Evolutionary conservation across 2,113 vertebrate genomes (phyloP).

Genomic region (Lamprotornis superbus): DNA sequence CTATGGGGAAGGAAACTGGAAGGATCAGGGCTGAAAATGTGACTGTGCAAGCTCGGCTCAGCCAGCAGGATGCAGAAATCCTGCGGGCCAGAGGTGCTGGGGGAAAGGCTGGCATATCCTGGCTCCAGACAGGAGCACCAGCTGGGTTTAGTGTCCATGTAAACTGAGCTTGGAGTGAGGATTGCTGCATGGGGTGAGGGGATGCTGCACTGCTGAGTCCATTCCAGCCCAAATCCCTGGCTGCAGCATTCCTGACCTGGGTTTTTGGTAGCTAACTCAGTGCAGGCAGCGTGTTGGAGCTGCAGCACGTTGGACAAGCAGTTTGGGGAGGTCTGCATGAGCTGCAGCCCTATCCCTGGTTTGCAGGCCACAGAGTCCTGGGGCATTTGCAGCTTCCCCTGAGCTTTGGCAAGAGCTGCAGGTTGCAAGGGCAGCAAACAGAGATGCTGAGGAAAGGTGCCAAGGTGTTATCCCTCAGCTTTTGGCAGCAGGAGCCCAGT

Average conservation of each 20-base stretch:
- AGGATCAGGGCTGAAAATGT: constrained; percentile 57
- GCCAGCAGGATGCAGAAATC: background rate
- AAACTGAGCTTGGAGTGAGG: background rate
- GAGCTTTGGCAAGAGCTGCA: background rate
- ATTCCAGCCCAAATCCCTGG: background rate
- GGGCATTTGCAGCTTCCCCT: background rate
- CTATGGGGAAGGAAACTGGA: constrained; percentile 65
- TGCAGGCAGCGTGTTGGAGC: background rate
- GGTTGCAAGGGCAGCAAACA: background rate
- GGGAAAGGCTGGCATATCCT: background rate
- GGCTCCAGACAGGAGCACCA: background rate
- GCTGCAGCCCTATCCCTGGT: background rate
- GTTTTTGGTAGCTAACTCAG: background rate
- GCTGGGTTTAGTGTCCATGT: background rate
- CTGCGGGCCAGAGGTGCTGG: background rate
- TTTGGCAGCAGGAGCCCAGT: background rate
- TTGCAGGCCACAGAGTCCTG: background rate
- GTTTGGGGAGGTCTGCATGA: background rate
- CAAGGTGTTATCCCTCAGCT: background rate
- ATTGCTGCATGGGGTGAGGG: background rate
- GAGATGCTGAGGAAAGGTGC: background rate
- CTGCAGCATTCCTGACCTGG: background rate
- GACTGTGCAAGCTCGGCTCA: constrained; percentile 17
- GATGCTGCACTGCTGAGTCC: background rate
- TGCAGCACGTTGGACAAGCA: background rate